Base-by-base conservation (phyloP, 2,797 vertebrate genomes). In the Sphaeramia orbicularis region DNA sequence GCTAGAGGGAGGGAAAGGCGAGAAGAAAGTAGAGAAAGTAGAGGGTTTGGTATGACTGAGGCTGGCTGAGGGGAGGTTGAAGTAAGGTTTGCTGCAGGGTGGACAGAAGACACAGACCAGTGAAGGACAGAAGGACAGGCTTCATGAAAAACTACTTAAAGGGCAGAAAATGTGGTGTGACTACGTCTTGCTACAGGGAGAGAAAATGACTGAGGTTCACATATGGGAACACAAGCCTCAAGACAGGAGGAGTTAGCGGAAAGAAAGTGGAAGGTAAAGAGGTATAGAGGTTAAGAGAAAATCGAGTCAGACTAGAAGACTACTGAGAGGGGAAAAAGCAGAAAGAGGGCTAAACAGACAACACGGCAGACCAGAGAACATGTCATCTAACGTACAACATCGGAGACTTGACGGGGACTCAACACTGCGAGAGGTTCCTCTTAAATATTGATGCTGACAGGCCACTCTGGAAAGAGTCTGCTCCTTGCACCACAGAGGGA, bases 401-500 rank as follows among this genome's bases (percentile, higher is more conserved):
- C 41, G 12, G 54, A 50, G 55, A 84, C 67, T 81, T 58, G 81
- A 78, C 69, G 61, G 52, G 85, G 80, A 89, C 83, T 71, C 79
- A 85, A 80, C 72, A 81, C 57, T 67, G 74, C 81, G 60, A 78
- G 70, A 84, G 57, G 71, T 81, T 65, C 58, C 65, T 47, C 72
- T 90, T 88, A 90, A 91, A 90, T 87, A 91, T 90, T 90, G 71
- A 91, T 89, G 80, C 64, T 50, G 76, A 87, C 82, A 78, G 74
- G 61, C 64, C 71, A 72, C 66, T 84, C 72, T 83, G 69, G 77
- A 74, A 85, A 61, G 71, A 82, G 78, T 80, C 67, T 16, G 41
- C 68, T 78, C 37, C 52, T 71, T 53, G 47, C 55, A 38, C 59
- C 69, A 50, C 71, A 62, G 57, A 80, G 24, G 12, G 48, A 71